Evolutionary conservation across 2,797 vertebrate genomes (phyloP).

Genomic region (Paedocypris micromegethes): DNA sequence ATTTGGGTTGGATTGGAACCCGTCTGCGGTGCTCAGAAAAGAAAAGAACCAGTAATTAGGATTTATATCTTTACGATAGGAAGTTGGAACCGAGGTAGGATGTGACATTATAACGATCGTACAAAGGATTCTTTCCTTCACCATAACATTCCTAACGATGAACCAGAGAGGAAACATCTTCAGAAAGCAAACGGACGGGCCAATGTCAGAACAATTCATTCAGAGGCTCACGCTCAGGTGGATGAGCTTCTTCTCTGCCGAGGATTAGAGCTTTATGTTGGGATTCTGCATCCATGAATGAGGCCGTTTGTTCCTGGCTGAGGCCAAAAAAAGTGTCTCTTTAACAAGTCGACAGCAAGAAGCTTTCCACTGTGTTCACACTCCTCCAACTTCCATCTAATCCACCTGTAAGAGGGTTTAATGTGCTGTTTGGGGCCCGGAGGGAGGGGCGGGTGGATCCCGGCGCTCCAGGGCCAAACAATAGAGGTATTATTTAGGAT

Average conservation of each 20-base stretch:
- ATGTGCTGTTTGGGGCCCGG: slow-evolving; percentile 61
- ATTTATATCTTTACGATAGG: too few species aligned
- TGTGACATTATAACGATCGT: too few species aligned
- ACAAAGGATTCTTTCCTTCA: too few species aligned
- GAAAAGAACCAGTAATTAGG: too few species aligned
- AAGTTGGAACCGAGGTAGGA: too few species aligned
- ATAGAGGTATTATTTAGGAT: slow-evolving; percentile 65
- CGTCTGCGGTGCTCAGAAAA: too few species aligned
- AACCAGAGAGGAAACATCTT: too few species aligned
- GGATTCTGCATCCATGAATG: slow-evolving; percentile 58
- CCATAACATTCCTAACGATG: too few species aligned
- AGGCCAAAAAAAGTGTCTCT: slow-evolving; percentile 46
- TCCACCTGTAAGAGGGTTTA: slow-evolving; percentile 68
- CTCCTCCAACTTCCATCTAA: slow-evolving; percentile 64
- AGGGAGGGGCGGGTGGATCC: slow-evolving; percentile 52
- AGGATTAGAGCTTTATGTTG: slow-evolving; percentile 50
- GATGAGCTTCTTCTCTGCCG: neutral
- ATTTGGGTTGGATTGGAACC: too few species aligned
- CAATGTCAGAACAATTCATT: too few species aligned
- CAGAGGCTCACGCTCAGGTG: neutral
- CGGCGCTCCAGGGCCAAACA: slow-evolving; percentile 58
- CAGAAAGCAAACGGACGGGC: too few species aligned
- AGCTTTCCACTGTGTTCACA: slow-evolving; percentile 43
- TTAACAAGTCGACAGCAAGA: slow-evolving; percentile 14
- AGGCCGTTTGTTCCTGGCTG: slow-evolving; percentile 55